phyloP scores from a whole-genome alignment of 2,888 invertebrate species.

The Dicyrtomina minuta region DNA sequence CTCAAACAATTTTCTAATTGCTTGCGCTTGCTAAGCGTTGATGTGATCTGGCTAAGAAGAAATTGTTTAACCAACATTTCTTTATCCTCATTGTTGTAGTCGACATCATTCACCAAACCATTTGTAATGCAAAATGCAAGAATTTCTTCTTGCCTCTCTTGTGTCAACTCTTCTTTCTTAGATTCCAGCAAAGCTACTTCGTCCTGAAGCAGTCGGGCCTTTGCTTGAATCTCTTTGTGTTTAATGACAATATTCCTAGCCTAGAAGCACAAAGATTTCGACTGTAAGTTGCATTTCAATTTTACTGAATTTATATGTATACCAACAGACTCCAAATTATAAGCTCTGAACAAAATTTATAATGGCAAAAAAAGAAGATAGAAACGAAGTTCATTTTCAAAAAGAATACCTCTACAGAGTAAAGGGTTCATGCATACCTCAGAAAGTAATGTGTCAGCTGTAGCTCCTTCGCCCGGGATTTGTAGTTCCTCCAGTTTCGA shows the following conservation, averaged over 20 bases:
- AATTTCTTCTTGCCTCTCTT: slow-evolving; percentile 73
- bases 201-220: slow-evolving; percentile 80
- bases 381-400: not conserved
- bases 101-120: slow-evolving; percentile 48
- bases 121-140: slow-evolving; percentile 65
- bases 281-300: slow-evolving; percentile 4
- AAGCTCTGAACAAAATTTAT: too few relatives aligned
- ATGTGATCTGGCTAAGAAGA: slow-evolving; percentile 72
- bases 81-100: slow-evolving; percentile 57
- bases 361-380: not conserved
- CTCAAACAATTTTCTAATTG: slow-evolving; percentile 76
- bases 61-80: slow-evolving; percentile 44
- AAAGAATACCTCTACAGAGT: too few relatives aligned
- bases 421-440: slow-evolving; percentile 44
- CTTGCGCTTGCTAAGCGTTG: slow-evolving; percentile 79
- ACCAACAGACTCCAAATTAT: not conserved
- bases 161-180: slow-evolving; percentile 72
- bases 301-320: not conserved
- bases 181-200: slow-evolving; percentile 72
- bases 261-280: slow-evolving; percentile 37
- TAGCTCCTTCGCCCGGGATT: slow-evolving; percentile 52
- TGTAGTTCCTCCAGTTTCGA: slow-evolving; percentile 85
- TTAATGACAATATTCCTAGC: slow-evolving; percentile 75
- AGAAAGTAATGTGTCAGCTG: slow-evolving; percentile 51
- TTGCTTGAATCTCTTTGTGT: slow-evolving; percentile 87